Evolutionary conservation across 2,113 vertebrate genomes (phyloP).

Genomic region (Forbesichthys papilliferus): DNA sequence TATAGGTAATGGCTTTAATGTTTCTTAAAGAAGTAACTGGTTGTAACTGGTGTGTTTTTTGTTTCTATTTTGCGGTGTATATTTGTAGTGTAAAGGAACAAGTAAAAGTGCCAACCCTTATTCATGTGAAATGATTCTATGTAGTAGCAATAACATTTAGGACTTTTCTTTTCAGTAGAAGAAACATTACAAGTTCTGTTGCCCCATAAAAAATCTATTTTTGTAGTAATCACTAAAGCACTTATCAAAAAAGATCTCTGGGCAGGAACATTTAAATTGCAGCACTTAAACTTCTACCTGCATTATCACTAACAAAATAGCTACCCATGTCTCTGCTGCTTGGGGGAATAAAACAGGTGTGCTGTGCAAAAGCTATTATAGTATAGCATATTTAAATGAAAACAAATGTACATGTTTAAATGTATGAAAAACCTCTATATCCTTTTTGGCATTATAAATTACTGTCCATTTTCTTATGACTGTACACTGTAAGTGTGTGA

Average conservation of each 20-base stretch:
- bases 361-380: conserved; percentile 31
- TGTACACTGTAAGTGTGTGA: conserved; percentile 58
- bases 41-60: neutral
- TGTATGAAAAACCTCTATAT: conserved; percentile 19
- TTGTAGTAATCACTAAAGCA: conserved; percentile 58
- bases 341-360: conserved; percentile 42
- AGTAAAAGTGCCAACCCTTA: conserved; percentile 13
- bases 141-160: conserved; percentile 62
- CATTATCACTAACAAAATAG: conserved; percentile 29
- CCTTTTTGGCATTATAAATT: conserved; percentile 45
- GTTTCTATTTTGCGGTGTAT: neutral
- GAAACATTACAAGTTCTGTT: conserved; percentile 20
- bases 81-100: conserved; percentile 2
- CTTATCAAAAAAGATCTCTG: conserved; percentile 33
- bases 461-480: conserved; percentile 71
- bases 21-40: neutral
- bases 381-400: conserved; percentile 40
- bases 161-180: neutral
- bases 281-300: conserved; percentile 54
- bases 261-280: conserved; percentile 25
- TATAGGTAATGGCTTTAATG: neutral
- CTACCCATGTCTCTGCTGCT: conserved; percentile 32
- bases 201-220: conserved; percentile 66
- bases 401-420: conserved; percentile 52
- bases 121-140: conserved; percentile 27